Conservation (phyloP, 2,113 vertebrate genomes). For the Triplophysa dalaica region DNA sequence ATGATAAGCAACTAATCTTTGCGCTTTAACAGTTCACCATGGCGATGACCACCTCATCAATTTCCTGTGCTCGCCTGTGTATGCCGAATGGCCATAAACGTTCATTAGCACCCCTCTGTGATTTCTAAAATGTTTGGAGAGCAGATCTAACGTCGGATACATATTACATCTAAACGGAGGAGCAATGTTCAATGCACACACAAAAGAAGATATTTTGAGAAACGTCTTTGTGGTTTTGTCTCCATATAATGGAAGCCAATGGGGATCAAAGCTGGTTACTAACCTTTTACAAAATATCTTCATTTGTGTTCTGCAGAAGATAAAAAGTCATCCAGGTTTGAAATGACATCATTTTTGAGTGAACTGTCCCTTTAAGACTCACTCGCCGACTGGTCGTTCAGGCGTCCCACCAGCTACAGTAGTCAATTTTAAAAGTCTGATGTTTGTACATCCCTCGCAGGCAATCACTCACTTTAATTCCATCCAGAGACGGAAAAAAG, state of each 20-base stretch:
- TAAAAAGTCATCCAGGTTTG: too few relatives aligned
- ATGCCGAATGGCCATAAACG: slow-evolving; percentile 75
- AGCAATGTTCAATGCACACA: too few relatives aligned
- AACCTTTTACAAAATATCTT: too few relatives aligned
- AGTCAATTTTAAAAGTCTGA: background rate
- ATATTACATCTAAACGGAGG: too few relatives aligned
- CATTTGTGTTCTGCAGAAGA: too few relatives aligned
- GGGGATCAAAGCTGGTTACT: too few relatives aligned
- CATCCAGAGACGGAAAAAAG: slow-evolving; percentile 16
- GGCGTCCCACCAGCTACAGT: background rate
- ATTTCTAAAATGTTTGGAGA: slow-evolving; percentile 75
- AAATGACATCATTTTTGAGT: too few relatives aligned
- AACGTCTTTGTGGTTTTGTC: too few relatives aligned
- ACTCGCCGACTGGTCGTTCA: too few relatives aligned
- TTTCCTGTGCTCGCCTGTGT: slow-evolving; percentile 80
- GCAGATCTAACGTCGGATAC: slow-evolving; percentile 69
- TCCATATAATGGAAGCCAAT: too few relatives aligned
- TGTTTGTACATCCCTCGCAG: slow-evolving; percentile 12
- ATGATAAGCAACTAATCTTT: slow-evolving; percentile 51
- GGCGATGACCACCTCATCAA: slow-evolving; percentile 82
- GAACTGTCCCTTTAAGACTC: too few relatives aligned
- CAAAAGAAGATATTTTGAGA: too few relatives aligned
- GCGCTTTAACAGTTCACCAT: slow-evolving; percentile 68
- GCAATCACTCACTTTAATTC: slow-evolving; percentile 29
- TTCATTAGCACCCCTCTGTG: slow-evolving; percentile 80